Evolutionary conservation across 2,888 invertebrate genomes (phyloP).

Genomic region (Tubulanus polymorphus): DNA sequence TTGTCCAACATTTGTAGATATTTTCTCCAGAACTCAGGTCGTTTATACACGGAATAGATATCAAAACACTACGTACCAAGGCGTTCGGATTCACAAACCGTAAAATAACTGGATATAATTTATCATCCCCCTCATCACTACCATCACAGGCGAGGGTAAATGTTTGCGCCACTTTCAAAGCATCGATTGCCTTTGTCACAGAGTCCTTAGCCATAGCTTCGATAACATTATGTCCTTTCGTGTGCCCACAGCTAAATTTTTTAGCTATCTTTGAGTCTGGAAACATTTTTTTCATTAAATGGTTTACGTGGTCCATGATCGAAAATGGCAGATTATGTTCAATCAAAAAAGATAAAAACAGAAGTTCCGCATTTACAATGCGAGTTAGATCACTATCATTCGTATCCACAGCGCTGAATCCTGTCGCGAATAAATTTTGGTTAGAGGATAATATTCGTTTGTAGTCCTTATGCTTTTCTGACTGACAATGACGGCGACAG

Average conservation of each 20-base stretch:
- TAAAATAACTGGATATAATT: neutral
- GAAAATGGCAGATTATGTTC: neutral
- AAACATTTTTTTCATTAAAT: neutral
- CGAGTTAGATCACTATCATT: too few species aligned
- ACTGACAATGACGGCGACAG: too few species aligned
- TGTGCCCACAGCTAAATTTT: neutral
- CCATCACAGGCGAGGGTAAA: neutral
- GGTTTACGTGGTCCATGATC: neutral
- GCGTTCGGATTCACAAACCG: neutral
- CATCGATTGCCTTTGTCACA: neutral
- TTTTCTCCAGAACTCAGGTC: neutral
- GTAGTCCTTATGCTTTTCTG: too few species aligned
- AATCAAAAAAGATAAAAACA: neutral
- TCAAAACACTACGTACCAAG: neutral
- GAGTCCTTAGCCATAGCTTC: neutral
- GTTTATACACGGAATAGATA: neutral
- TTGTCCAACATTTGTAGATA: slow-evolving; percentile 6
- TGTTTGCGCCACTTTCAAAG: neutral
- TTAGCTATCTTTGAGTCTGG: neutral
- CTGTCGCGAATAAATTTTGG: too few species aligned
- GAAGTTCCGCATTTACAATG: neutral
- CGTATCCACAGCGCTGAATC: too few species aligned
- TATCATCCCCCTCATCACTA: neutral
- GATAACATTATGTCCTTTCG: neutral
- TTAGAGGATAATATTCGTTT: too few species aligned